These are phyloP conservation scores for Pyrgus malvae DNA, from an alignment of 2,888 invertebrate genomes.

Conservation along the genomic window DNA sequence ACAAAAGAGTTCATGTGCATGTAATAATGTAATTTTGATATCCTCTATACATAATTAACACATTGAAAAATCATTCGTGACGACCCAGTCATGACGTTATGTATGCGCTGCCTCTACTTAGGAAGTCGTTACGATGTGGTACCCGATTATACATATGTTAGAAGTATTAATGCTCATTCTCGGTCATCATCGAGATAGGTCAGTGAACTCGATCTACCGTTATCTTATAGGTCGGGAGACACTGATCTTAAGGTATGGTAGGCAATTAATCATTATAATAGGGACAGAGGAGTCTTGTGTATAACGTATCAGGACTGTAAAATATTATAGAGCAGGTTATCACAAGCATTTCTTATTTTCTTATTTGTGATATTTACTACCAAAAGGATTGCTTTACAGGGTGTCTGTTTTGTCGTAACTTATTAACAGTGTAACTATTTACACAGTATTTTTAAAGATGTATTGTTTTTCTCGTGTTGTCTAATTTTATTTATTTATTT, in stretches of 20 bases:
- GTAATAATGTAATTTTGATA: neutral
- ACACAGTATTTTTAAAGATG: too few species aligned
- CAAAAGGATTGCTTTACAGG: too few species aligned
- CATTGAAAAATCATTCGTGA: conserved; percentile 14
- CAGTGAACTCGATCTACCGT: conserved; percentile 58
- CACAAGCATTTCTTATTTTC: too few species aligned
- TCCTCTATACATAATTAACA: neutral
- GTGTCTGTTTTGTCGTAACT: too few species aligned
- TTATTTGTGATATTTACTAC: too few species aligned
- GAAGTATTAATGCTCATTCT: conserved; percentile 63
- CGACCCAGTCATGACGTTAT: conserved; percentile 40
- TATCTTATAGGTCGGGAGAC: conserved; percentile 52
- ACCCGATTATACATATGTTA: conserved; percentile 48
- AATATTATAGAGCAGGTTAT: too few species aligned
- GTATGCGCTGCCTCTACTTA: conserved; percentile 56
- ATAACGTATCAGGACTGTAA: neutral
- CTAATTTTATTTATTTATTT: too few species aligned
- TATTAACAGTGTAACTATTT: too few species aligned
- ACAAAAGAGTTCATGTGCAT: neutral
- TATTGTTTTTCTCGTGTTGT: too few species aligned
- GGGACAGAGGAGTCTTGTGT: neutral
- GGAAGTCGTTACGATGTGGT: conserved; percentile 49
- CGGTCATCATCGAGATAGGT: conserved; percentile 49
- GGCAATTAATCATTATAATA: conserved; percentile 32
- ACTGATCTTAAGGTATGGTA: conserved; percentile 36